Conservation (phyloP, 2,888 invertebrate species). For the Drosophila formosana region DNA sequence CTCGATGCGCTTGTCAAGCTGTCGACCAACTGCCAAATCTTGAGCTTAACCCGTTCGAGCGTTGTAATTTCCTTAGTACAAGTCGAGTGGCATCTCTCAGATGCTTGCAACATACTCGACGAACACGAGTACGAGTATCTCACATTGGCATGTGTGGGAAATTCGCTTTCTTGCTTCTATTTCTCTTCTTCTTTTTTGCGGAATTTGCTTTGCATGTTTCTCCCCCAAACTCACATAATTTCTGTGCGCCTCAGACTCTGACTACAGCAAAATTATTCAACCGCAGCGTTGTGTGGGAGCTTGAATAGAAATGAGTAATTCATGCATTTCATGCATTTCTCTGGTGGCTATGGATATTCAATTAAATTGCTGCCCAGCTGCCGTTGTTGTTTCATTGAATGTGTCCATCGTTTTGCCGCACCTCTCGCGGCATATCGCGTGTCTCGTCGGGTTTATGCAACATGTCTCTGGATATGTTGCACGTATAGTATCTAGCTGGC, state of each 20-base stretch:
- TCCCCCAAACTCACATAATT: slow-evolving; percentile 40
- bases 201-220: slow-evolving; percentile 46
- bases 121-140: slow-evolving; percentile 7
- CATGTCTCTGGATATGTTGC: slow-evolving; percentile 19
- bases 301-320: slow-evolving; percentile 34
- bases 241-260: neutral
- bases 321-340: slow-evolving; percentile 63
- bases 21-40: slow-evolving; percentile 47
- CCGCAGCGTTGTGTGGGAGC: slow-evolving; percentile 37
- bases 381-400: neutral
- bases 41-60: slow-evolving; percentile 12
- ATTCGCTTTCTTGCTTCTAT: slow-evolving; percentile 45
- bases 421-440: slow-evolving; percentile 60
- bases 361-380: slow-evolving; percentile 58
- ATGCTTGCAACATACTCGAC: slow-evolving; percentile 64
- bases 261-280: slow-evolving; percentile 45
- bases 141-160: slow-evolving; percentile 75
- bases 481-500: slow-evolving; percentile 41
- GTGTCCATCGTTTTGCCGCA: slow-evolving; percentile 17
- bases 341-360: slow-evolving; percentile 56
- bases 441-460: slow-evolving; percentile 69
- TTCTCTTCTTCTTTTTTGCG: slow-evolving; percentile 32
- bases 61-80: slow-evolving; percentile 48
- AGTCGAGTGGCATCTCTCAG: slow-evolving; percentile 56
- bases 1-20: slow-evolving; percentile 48